phyloP scores from a whole-genome alignment of 23 tunicate genomes.

The Styela clava region DNA sequence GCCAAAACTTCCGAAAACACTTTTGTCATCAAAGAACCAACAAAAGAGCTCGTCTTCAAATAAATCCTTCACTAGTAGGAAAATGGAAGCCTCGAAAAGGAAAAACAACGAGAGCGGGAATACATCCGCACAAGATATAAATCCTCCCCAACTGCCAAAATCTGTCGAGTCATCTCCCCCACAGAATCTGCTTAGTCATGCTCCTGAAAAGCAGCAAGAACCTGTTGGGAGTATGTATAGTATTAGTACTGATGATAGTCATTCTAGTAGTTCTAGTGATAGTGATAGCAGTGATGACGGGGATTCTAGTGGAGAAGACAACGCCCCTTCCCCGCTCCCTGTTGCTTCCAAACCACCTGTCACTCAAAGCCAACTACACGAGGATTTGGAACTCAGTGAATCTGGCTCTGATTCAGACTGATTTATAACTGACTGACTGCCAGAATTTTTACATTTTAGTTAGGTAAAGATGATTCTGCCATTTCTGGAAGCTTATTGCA shows the following conservation, averaged over 20 bases:
- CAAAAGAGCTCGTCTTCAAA: neutral
- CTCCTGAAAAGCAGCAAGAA: neutral
- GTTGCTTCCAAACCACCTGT: neutral
- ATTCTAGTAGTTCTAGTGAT: neutral
- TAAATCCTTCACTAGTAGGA: neutral
- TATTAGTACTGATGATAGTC: neutral
- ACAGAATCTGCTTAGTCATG: neutral
- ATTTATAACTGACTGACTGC: no score
- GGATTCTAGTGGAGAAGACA: constrained; percentile 6
- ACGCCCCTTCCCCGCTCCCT: neutral
- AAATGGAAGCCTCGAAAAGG: neutral
- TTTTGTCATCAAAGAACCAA: neutral
- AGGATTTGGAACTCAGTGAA: constrained; percentile 29
- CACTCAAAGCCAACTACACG: constrained; percentile 7
- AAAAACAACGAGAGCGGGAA: neutral
- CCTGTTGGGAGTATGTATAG: neutral
- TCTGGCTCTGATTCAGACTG: constrained; percentile 27
- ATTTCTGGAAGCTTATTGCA: no score
- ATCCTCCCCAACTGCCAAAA: neutral
- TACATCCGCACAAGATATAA: neutral
- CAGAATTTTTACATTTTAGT: no score
- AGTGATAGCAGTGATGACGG: constrained; percentile 4
- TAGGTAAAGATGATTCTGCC: no score
- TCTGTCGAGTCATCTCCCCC: neutral
- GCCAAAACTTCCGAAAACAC: constrained; percentile 11